Conservation (phyloP, 2,797 vertebrate species). For the Pterois miles region DNA sequence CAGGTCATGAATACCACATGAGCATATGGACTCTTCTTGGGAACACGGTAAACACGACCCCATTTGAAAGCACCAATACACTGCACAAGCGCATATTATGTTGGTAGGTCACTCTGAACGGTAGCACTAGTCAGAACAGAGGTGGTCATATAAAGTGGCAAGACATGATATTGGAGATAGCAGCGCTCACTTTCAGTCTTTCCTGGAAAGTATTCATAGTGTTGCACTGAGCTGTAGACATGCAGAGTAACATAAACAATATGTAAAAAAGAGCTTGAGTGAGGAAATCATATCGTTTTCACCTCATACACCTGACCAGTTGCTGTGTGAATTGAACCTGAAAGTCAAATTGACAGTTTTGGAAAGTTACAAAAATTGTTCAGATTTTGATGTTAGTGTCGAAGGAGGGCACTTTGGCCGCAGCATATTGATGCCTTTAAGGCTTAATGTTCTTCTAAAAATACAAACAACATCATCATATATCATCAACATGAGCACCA, state of each 20-base stretch:
- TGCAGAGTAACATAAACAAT: neutral
- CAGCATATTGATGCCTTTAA: neutral
- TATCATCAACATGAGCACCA: neutral
- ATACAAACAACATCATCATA: neutral
- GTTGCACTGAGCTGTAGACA: neutral
- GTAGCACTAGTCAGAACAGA: too few species aligned
- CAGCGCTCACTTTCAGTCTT: neutral
- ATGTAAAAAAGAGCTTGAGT: neutral
- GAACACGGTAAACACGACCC: too few species aligned
- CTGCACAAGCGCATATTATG: too few species aligned
- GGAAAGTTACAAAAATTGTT: neutral
- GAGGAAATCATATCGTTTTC: neutral
- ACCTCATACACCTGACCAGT: neutral
- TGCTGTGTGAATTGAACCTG: neutral
- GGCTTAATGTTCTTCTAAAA: neutral
- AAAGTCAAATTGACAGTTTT: neutral
- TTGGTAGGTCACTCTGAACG: too few species aligned
- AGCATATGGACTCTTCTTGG: too few species aligned
- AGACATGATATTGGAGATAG: neutral
- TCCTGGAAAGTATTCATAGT: neutral
- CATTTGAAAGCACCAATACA: too few species aligned
- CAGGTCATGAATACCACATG: too few species aligned
- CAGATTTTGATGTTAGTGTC: neutral
- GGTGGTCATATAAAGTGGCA: neutral
- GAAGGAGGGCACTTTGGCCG: neutral